Evolutionary conservation across 2,113 vertebrate species (phyloP).

Genomic region (Clinocottus analis): DNA sequence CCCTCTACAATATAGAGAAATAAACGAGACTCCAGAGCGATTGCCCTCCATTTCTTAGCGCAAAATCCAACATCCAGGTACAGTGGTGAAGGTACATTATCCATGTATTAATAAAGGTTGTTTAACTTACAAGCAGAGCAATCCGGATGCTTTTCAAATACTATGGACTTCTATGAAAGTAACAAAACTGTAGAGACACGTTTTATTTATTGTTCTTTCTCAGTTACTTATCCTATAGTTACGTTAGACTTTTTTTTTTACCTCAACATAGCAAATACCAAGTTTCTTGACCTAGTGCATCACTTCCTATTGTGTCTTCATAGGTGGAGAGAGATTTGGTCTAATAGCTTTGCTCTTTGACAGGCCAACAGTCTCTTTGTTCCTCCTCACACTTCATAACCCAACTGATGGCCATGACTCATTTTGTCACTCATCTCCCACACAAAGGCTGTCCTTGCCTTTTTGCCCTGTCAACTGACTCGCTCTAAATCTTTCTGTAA

Average conservation of each 20-base stretch:
- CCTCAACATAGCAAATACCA: neutral
- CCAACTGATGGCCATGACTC: constrained; percentile 65
- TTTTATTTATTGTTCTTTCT: neutral
- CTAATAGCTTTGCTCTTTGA: constrained; percentile 56
- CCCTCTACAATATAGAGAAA: neutral
- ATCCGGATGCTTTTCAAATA: neutral
- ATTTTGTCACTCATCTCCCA: constrained; percentile 76
- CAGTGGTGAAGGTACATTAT: constrained; percentile 14
- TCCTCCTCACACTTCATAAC: constrained; percentile 75
- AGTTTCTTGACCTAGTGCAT: neutral
- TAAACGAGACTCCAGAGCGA: neutral
- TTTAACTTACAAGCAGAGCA: neutral
- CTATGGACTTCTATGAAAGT: neutral
- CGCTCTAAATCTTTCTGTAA: constrained; percentile 73
- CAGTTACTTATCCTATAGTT: no score
- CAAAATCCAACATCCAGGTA: constrained; percentile 20
- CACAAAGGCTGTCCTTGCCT: constrained; percentile 76
- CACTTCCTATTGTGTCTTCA: neutral
- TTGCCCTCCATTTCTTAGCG: neutral
- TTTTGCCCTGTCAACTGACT: constrained; percentile 68
- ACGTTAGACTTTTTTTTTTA: neutral
- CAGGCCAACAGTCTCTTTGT: constrained; percentile 62
- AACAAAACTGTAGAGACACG: neutral
- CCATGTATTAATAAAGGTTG: neutral
- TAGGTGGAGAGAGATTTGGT: constrained; percentile 33